A percentile compares a stretch with the other conserved stretches of the same genome.
Conservation (phyloP, 37 sponge, comb jelly and placozoan species). For the Chondrilla cf. caribensis region DNA sequence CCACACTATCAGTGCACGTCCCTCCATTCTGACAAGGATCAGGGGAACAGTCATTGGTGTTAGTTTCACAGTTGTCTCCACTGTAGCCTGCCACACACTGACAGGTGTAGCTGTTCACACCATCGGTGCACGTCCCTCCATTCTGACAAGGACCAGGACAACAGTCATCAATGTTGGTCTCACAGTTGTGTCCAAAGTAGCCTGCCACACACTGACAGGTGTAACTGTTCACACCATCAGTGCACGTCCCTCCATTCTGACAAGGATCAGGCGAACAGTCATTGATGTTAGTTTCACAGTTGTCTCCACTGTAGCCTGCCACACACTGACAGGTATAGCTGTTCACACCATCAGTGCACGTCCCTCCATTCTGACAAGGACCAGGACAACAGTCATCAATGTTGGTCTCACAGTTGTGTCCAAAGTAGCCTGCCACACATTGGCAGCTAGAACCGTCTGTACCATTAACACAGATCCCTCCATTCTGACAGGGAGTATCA, state of each 20-base stretch:
- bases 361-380: slow-evolving; percentile 36
- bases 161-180: slow-evolving; percentile 39
- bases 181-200: slow-evolving; percentile 33
- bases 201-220: slow-evolving; percentile 38
- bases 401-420: slow-evolving; percentile 21
- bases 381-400: slow-evolving; percentile 23
- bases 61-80: slow-evolving; percentile 17
- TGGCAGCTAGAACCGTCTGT: background rate
- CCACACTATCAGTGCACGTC: slow-evolving; percentile 2
- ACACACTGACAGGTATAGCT: slow-evolving; percentile 6
- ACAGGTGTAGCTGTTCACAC: slow-evolving; percentile 30
- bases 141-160: slow-evolving; percentile 44
- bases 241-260: slow-evolving; percentile 34
- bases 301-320: slow-evolving; percentile 12
- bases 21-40: slow-evolving; percentile 39
- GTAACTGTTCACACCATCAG: slow-evolving; percentile 6
- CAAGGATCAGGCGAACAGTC: slow-evolving; percentile 31
- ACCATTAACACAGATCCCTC: slow-evolving; percentile 20
- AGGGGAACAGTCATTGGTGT: slow-evolving; percentile 28
- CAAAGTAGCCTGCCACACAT: slow-evolving; percentile 18
- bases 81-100: slow-evolving; percentile 12
- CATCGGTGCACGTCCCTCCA: slow-evolving; percentile 42
- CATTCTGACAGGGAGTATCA: too few species aligned
- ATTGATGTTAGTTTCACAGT: slow-evolving; percentile 14
- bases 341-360: background rate